Evolutionary conservation across 2,797 vertebrate genomes (phyloP).

Genomic region (Acanthiza pusilla): DNA sequence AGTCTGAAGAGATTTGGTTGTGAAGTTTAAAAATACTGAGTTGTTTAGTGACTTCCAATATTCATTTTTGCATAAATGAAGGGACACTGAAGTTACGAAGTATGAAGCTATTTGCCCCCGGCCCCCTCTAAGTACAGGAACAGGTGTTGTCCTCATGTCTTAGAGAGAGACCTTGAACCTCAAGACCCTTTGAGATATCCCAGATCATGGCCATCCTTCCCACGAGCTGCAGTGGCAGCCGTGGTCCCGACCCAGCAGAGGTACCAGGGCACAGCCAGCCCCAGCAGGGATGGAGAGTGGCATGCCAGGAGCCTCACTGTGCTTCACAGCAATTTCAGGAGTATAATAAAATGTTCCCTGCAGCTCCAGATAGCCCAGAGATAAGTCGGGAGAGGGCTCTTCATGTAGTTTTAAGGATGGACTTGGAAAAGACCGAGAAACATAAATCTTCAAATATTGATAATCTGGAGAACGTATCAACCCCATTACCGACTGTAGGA

Average conservation of each 20-base stretch:
- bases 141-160: background rate
- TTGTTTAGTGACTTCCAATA: background rate
- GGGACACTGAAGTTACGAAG: too few species aligned
- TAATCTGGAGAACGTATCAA: background rate
- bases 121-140: background rate
- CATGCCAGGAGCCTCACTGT: background rate
- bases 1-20: background rate
- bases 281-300: background rate
- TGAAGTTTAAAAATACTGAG: background rate
- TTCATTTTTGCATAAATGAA: background rate
- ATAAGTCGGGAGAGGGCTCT: background rate
- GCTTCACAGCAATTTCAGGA: background rate
- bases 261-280: background rate
- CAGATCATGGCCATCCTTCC: background rate
- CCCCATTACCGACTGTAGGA: background rate
- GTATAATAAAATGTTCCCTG: rapidly evolving
- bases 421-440: background rate
- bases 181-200: background rate
- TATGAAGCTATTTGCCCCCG: background rate
- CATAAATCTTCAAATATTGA: background rate
- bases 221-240: background rate
- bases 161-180: background rate
- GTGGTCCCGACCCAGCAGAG: background rate
- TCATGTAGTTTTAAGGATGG: background rate
- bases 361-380: background rate